A percentile compares a stretch with the other conserved stretches of the same genome.
phyloP scores from a whole-genome alignment of 1,140 invertebrate genomes.

The Cherax quadricarinatus region DNA sequence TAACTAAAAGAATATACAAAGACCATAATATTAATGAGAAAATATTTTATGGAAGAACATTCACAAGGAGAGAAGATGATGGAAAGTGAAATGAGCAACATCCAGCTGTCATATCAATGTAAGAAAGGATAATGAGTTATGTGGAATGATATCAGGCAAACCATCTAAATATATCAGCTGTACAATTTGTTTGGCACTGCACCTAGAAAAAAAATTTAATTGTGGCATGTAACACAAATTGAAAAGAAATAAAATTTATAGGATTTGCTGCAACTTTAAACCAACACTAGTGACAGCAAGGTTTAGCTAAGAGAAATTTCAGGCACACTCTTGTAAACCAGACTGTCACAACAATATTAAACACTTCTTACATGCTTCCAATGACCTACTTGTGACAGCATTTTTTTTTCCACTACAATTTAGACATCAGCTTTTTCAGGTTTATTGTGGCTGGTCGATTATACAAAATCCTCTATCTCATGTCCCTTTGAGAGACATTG shows the following conservation, averaged over 20 bases:
- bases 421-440: constrained; percentile 33
- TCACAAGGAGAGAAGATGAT: constrained; percentile 8
- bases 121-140: constrained; percentile 23
- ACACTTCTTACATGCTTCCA: constrained; percentile 36
- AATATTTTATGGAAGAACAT: constrained; percentile 8
- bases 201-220: constrained; percentile 28
- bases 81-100: neutral
- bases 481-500: constrained; percentile 8
- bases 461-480: constrained; percentile 17
- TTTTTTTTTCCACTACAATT: constrained; percentile 8
- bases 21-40: neutral
- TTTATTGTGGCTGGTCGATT: constrained; percentile 30
- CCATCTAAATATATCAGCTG: constrained; percentile 51
- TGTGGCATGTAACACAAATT: constrained; percentile 49
- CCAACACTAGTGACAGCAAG: constrained; percentile 37
- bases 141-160: constrained; percentile 69
- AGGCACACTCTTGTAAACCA: constrained; percentile 30
- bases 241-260: constrained; percentile 14
- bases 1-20: neutral
- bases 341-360: constrained; percentile 26
- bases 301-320: constrained; percentile 37
- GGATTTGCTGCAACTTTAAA: constrained; percentile 47
- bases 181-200: constrained; percentile 62
- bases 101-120: neutral
- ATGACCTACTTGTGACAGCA: constrained; percentile 37